These are phyloP conservation scores for Pasiphila rectangulata DNA, from an alignment of 2,888 invertebrate species.

Conservation along the genomic window DNA sequence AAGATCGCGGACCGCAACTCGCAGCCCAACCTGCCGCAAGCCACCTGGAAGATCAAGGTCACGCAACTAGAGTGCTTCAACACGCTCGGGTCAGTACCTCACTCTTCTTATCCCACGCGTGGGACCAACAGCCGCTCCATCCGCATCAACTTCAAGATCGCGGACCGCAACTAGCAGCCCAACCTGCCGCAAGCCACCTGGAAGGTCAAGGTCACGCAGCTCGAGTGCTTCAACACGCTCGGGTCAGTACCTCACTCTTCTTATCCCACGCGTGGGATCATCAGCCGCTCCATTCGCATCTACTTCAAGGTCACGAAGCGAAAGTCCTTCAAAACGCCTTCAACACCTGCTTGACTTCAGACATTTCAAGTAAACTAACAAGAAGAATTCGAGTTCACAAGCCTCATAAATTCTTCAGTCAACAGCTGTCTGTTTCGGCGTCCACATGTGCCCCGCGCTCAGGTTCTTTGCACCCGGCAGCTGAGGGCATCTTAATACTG, in stretches of 20 bases:
- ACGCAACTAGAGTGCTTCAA: slow-evolving; percentile 83
- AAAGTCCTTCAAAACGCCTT: too few species aligned
- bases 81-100: slow-evolving; percentile 61
- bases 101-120: not conserved
- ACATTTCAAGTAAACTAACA: too few species aligned
- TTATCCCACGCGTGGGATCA: not conserved
- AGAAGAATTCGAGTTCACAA: too few species aligned
- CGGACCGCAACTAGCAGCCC: slow-evolving; percentile 67
- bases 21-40: slow-evolving; percentile 68
- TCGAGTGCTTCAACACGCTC: slow-evolving; percentile 80
- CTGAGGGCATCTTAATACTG: too few species aligned
- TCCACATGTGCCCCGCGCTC: too few species aligned
- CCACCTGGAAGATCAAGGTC: slow-evolving; percentile 82
- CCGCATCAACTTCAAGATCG: slow-evolving; percentile 73
- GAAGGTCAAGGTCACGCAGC: slow-evolving; percentile 83
- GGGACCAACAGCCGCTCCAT: slow-evolving; percentile 42
- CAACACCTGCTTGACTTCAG: too few species aligned
- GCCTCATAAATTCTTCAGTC: too few species aligned
- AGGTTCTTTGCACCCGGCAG: too few species aligned
- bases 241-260: slow-evolving; percentile 48
- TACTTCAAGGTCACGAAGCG: too few species aligned
- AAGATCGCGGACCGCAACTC: slow-evolving; percentile 69
- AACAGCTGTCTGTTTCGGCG: too few species aligned
- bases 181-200: slow-evolving; percentile 75
- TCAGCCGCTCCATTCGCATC: too few species aligned